Conservation (phyloP, 2,797 vertebrate species). For the Cyclura pinguis region DNA sequence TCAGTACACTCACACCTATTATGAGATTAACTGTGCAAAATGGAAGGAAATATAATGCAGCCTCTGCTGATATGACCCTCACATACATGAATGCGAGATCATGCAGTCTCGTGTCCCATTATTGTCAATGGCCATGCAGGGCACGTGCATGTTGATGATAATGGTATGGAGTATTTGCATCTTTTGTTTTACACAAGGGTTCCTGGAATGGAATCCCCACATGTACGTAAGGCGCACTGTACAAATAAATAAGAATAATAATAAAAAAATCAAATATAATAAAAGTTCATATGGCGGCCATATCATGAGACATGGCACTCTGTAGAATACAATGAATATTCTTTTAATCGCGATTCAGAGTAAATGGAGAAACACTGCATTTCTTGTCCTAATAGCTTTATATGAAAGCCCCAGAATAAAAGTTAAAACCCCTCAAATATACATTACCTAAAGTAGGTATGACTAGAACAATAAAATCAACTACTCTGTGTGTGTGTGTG, state of each 20-base stretch:
- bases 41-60: neutral
- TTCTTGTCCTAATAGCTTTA: neutral
- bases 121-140: too few relatives aligned
- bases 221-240: too few relatives aligned
- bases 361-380: neutral
- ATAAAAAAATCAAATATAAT: neutral
- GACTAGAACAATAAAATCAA: neutral
- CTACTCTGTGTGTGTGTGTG: neutral
- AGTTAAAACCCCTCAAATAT: neutral
- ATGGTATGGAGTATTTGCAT: too few relatives aligned
- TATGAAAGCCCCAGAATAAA: neutral
- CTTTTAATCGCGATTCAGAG: neutral
- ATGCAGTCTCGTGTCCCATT: too few relatives aligned
- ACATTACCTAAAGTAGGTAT: neutral
- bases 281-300: neutral
- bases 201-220: too few relatives aligned
- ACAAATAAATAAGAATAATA: too few relatives aligned
- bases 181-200: too few relatives aligned
- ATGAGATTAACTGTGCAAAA: neutral
- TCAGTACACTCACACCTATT: neutral
- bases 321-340: neutral
- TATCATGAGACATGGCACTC: neutral
- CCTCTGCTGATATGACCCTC: too few relatives aligned
- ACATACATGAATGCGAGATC: too few relatives aligned
- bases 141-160: too few relatives aligned